Evolutionary conservation across 1,140 invertebrate genomes (phyloP).

Genomic region (Drosophila mojavensis): DNA sequence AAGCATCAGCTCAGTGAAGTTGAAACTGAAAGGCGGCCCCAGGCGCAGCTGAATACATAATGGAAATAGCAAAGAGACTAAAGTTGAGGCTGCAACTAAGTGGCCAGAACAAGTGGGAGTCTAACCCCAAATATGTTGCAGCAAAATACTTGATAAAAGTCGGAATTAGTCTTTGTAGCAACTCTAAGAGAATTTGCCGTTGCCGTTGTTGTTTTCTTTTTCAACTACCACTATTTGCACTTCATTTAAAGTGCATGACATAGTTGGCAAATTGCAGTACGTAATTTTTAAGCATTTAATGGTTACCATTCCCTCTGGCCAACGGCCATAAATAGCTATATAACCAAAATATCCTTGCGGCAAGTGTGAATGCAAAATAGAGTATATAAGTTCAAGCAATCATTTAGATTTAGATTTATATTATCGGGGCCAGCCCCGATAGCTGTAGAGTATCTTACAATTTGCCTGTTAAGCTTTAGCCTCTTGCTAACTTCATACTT

Average conservation of each 20-base stretch:
- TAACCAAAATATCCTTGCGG: too few species aligned
- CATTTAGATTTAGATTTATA: too few species aligned
- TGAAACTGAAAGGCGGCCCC: slow-evolving; percentile 5
- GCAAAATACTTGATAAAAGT: slow-evolving; percentile 59
- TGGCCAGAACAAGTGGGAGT: neutral
- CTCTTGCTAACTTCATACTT: slow-evolving; percentile 21
- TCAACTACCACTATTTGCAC: slow-evolving; percentile 23
- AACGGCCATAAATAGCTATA: too few species aligned
- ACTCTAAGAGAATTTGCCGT: slow-evolving; percentile 21
- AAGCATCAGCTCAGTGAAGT: neutral
- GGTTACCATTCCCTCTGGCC: neutral
- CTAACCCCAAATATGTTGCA: slow-evolving; percentile 56
- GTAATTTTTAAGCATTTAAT: slow-evolving; percentile 27
- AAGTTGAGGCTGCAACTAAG: slow-evolving; percentile 7
- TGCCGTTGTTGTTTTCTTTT: slow-evolving; percentile 23
- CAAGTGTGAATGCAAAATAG: too few species aligned
- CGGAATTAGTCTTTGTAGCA: slow-evolving; percentile 68
- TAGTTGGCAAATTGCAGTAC: slow-evolving; percentile 35
- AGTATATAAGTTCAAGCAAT: too few species aligned
- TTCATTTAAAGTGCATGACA: slow-evolving; percentile 50
- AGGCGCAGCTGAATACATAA: slow-evolving; percentile 7
- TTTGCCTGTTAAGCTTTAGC: too few species aligned
- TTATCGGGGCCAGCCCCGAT: too few species aligned
- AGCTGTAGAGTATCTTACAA: too few species aligned
- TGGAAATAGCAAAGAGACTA: slow-evolving; percentile 50